Evolutionary conservation across 1,140 invertebrate genomes (phyloP).

Genomic region (Druon quercuslanigerum): DNA sequence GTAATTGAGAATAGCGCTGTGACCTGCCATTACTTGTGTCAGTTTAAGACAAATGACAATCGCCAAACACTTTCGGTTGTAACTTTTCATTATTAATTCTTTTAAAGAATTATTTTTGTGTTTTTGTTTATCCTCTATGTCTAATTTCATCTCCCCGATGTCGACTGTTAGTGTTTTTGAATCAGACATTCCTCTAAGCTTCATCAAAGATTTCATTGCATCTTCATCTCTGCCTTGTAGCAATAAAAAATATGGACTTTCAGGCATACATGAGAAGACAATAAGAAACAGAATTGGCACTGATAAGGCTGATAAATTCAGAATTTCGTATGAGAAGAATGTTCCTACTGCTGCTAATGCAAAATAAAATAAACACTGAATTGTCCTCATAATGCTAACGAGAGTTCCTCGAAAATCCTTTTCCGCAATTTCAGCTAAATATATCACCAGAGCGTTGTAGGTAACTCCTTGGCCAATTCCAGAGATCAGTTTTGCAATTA

Average conservation of each 20-base stretch:
- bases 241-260: conserved; percentile 15
- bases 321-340: neutral
- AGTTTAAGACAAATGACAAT: conserved; percentile 9
- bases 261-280: neutral
- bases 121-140: neutral
- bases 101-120: neutral
- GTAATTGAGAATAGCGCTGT: conserved; percentile 11
- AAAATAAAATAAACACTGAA: conserved; percentile 7
- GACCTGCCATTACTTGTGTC: conserved; percentile 6
- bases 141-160: neutral
- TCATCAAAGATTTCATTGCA: conserved; percentile 5
- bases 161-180: neutral
- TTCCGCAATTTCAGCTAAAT: conserved; percentile 21
- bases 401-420: conserved; percentile 1
- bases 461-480: conserved; percentile 14
- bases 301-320: neutral
- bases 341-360: neutral
- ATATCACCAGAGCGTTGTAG: neutral
- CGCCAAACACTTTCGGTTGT: neutral
- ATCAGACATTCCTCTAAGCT: neutral
- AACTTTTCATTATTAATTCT: neutral
- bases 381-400: conserved; percentile 5
- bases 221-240: neutral
- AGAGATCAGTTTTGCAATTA: neutral
- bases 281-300: neutral